Evolutionary conservation across 2,113 vertebrate species (phyloP), one percentile per base, ranked within the genome.

Genomic region (Tetraodon nigroviridis): DNA sequence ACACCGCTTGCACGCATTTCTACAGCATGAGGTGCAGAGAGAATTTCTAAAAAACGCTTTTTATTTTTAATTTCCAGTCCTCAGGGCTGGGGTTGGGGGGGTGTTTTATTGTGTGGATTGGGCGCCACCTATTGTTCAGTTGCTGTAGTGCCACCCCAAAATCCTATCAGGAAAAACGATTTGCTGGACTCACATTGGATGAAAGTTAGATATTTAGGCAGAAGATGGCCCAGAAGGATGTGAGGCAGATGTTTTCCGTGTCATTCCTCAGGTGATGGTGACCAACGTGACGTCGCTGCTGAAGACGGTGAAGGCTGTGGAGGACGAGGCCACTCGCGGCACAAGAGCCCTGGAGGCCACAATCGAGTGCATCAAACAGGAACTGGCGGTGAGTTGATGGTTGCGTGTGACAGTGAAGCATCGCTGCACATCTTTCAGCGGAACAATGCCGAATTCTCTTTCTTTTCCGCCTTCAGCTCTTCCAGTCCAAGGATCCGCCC

Each of bases 301-400:
- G 84, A 99, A 99, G 88, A 99, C 97, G 0, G 97, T 99, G 58
- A 99, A 99, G 85, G 97, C 97, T 0, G 96, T 99, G 14, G 97
- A 99, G 87, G 97, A 99, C 7, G 97, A 99, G 83, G 97, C 97
- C 45, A 99, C 96, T 4, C 92, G 96, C 10, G 97, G 97, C 27
- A 99, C 96, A 1, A 92, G 97, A 76, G 97, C 97, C 0, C 92
- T 99, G 0, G 96, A 99, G 84, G 94, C 95, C 73, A 97, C 96
- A 0, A 99, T 99, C 0, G 97, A 99, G 71, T 97, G 93, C 69
- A 99, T 99, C 87, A 97, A 93, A 58, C 96, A 99, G 84, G 96
- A 99, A 78, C 87, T 98, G 74, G 91, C 91, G 88, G 97, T 99
- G 88, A 76, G 82, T n/a, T n/a, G 46, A 48, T 7, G 19, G 14